Base-by-base conservation (phyloP, 2,888 invertebrate species). In the Ceratothoa steindachneri region DNA sequence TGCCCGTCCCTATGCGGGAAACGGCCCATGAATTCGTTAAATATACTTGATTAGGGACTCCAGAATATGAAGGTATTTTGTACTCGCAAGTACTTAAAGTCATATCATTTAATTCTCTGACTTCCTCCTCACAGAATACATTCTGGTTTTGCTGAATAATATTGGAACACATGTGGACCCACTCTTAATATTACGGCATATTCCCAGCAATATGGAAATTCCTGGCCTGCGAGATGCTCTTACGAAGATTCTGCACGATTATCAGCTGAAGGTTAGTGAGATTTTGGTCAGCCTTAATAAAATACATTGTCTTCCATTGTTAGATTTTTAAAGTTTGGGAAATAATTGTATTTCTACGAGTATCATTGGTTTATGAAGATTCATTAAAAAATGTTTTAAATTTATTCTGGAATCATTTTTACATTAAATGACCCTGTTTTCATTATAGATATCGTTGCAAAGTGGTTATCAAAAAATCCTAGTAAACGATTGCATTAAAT, bases 191-290 rank as follows among this genome's bases (percentile, higher is more conserved):
- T 91, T 98, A 71, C 88, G 91, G 82, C 90, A 90, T 84, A 97
- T 99, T 80, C 89, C 92, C 81, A 87, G 90, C 0, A 90, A 91
- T 1, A 90, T 93, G 85, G 88, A 92, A 84, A 95, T 99, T 81
- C 93, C 93, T 7, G 94, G 94, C 52, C 86, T 98, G 55, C 91
- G 95, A 81, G 91, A 92, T 82, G 93, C 96, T 0, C 87, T 98
- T 9, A 93, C 94, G 0, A 96, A 95, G 86, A 95, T 98, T 90
- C 88, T 98, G 85, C 91, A 93, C 82, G 98, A 98, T 55, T 55
- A 55, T 55, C 55, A 55, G 19, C 24, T 55, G 5, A 55, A 55
- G 55, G 55, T 55, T 7, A 55, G 55, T 55, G 15, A n/a, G n/a
- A n/a, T 41, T 41, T 15, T 9, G 15, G 9, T 9, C 9, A 41